phyloP scores from a whole-genome alignment of 2,113 vertebrate species.

The Alethe castanea region DNA sequence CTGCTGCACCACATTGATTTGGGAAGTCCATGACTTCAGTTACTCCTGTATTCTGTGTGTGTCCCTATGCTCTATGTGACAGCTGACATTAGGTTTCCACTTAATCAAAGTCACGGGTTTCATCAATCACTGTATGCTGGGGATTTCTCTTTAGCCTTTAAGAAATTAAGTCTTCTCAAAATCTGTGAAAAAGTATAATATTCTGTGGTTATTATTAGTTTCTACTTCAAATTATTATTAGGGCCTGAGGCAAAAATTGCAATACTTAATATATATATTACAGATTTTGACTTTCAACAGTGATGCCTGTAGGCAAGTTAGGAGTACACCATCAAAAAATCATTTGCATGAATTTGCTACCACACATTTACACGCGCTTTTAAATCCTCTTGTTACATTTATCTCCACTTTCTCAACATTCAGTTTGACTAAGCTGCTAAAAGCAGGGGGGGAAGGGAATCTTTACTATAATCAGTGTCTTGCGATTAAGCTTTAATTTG shows the following conservation, averaged over 20 bases:
- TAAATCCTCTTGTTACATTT: neutral
- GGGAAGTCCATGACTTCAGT: neutral
- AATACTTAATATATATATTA: neutral
- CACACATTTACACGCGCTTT: neutral
- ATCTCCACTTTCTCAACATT: neutral
- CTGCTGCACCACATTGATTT: neutral
- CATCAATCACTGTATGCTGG: neutral
- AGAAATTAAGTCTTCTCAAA: neutral
- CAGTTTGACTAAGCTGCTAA: neutral
- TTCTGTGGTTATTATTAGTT: neutral
- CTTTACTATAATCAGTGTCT: neutral
- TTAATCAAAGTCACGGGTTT: constrained; percentile 28
- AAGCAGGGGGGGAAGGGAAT: neutral
- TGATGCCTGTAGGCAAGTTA: neutral
- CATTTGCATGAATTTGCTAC: neutral
- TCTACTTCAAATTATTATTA: neutral
- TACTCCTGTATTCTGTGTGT: neutral
- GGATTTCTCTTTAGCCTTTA: constrained; percentile 4
- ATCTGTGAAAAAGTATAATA: neutral
- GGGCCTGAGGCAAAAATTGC: neutral
- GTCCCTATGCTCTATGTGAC: neutral
- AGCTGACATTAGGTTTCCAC: neutral
- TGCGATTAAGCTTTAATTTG: constrained; percentile 25
- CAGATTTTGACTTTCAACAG: neutral
- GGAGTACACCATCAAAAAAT: neutral